Base-by-base conservation (phyloP, 2,797 vertebrate genomes). In the Acridotheres tristis region DNA sequence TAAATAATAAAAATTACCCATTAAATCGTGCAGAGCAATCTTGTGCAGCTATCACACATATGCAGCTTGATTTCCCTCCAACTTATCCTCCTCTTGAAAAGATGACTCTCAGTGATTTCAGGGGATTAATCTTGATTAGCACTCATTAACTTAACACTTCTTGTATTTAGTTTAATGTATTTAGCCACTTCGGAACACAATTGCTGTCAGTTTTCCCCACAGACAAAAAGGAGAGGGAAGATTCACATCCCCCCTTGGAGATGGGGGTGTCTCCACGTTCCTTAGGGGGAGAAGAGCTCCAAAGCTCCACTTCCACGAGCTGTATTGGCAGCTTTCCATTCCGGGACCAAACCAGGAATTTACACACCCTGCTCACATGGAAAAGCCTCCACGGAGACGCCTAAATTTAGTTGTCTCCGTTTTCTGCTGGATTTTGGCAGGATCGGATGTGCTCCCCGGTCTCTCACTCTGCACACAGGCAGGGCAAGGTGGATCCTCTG, bases 21-120 rank as follows among this genome's bases (percentile, higher is more conserved):
- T 89, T 95, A 90, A 94, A 92, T 89, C 78, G 85, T 65, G 57
- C 47, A 68, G 20, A 65, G 68, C 54, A 77, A 71, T 85, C 69
- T 92, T 74, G 50, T 68, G 43, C 78, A 62, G 81, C 82, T 81
- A 89, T 85, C 78, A 88, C 58, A 78, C 76, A 89, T 68, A 80
- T 34, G 71, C 84, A 93, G 86, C 82, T 93, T 95, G 85, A 94
- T 92, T 94, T 96, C 76, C 50, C 72, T 90, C 87, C 71, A 77
- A 85, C 78, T 94, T 94, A 68, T 77, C 61, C 47, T 83, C 51
- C 79, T 83, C 86, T 93, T 88, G 50, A 95, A 90, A 72, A 90
- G 81, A 89, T 45, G 53, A 66, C 81, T 92, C 85, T 81, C 62
- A 3, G 53, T 65, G 58, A 94, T 94, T 96, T 96, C 82, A 36